These are phyloP conservation scores for Caenorhabditis uteleia DNA, from an alignment of 2,888 invertebrate species.

Conservation along the genomic window DNA sequence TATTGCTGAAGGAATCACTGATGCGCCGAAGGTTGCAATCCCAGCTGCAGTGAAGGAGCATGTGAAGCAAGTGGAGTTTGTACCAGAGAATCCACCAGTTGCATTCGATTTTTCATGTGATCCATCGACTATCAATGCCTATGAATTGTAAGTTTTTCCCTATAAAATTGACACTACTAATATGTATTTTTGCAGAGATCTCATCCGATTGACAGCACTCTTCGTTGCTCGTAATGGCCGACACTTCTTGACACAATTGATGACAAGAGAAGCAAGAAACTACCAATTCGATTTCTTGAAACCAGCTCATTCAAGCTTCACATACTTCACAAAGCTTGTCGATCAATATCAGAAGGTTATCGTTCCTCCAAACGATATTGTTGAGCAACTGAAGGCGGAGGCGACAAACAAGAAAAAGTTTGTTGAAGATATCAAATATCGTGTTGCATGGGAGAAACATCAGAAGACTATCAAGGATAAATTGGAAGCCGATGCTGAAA, in stretches of 20 bases:
- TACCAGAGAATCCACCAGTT: constrained; percentile 82
- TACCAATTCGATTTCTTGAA: constrained; percentile 98
- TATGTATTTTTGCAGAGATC: constrained; percentile 77
- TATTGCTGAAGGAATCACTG: constrained; percentile 58
- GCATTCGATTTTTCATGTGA: constrained; percentile 95
- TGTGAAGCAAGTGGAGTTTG: constrained; percentile 52
- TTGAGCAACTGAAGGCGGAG: constrained; percentile 54
- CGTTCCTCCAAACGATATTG: constrained; percentile 82
- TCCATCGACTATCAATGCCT: constrained; percentile 95
- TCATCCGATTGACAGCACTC: constrained; percentile 95
- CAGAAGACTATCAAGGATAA: constrained; percentile 89
- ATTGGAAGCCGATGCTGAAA: constrained; percentile 92
- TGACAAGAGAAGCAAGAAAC: constrained; percentile 91
- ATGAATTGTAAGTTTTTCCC: constrained; percentile 78
- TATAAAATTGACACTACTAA: background rate
- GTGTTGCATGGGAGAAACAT: constrained; percentile 94
- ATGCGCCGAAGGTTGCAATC: constrained; percentile 43
- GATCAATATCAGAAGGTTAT: constrained; percentile 98
- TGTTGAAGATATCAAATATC: constrained; percentile 74
- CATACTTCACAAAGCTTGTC: constrained; percentile 94
- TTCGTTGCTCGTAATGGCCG: constrained; percentile 98
- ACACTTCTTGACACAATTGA: constrained; percentile 94
- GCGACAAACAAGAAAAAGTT: constrained; percentile 56
- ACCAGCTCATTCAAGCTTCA: constrained; percentile 96
- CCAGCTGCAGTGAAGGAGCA: constrained; percentile 64